These are phyloP conservation scores for Cynopterus brachyotis DNA, from an alignment of 2,113 vertebrate species.

Conservation along the genomic window DNA sequence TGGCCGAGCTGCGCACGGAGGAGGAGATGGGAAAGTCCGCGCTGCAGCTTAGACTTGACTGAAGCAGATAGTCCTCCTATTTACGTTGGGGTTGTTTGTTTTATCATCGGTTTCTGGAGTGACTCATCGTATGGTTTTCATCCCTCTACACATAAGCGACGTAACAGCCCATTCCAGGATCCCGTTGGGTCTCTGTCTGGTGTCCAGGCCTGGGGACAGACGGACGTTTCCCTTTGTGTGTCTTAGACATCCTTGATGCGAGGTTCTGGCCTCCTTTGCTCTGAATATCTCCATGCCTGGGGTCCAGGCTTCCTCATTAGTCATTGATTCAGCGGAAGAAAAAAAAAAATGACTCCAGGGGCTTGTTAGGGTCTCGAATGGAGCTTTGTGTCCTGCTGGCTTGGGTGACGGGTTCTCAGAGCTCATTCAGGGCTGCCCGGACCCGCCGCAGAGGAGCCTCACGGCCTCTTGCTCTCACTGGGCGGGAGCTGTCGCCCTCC, in stretches of 20 bases:
- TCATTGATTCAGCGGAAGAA: background rate
- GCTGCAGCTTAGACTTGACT: conserved; percentile 70
- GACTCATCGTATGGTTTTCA: background rate
- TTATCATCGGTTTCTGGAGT: conserved; percentile 37
- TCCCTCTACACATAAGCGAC: background rate
- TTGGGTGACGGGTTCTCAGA: background rate
- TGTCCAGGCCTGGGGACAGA: conserved; percentile 9
- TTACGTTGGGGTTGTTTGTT: conserved; percentile 73
- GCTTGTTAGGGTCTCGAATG: conserved; percentile 3
- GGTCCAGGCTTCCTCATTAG: conserved; percentile 37
- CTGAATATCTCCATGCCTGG: background rate
- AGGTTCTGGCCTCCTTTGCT: background rate
- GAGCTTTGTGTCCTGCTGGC: no score
- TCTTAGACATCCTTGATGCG: background rate
- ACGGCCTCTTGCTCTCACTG: background rate
- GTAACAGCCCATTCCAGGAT: background rate
- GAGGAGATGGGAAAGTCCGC: conserved; percentile 74
- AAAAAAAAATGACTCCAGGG: background rate
- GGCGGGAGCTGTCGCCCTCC: background rate
- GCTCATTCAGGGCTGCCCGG: background rate
- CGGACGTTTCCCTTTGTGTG: conserved; percentile 20
- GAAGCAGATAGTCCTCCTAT: conserved; percentile 70
- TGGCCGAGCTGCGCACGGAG: conserved; percentile 44
- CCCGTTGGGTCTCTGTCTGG: conserved; percentile 20
- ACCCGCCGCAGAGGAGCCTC: background rate